These are phyloP conservation scores for Callorhinus ursinus DNA, from an alignment of 2,113 vertebrate genomes.

Conservation along the genomic window DNA sequence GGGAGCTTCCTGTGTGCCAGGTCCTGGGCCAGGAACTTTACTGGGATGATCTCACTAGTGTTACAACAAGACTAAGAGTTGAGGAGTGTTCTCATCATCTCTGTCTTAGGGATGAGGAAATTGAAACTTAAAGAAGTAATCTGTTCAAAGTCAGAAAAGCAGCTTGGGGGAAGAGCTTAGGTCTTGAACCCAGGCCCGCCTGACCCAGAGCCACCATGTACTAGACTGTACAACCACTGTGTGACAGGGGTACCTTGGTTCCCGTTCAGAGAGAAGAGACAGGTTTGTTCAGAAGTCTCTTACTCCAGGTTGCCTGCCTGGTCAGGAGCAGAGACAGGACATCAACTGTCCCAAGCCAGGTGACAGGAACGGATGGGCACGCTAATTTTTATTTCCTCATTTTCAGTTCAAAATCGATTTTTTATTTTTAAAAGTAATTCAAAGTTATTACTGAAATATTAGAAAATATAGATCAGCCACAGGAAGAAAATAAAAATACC, in stretches of 20 bases:
- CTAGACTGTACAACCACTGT: background rate
- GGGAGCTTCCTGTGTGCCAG: background rate
- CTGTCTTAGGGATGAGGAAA: background rate
- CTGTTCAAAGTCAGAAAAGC: background rate
- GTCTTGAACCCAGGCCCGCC: background rate
- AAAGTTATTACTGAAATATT: slow-evolving; percentile 27
- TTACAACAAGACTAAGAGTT: background rate
- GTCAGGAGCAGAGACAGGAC: background rate
- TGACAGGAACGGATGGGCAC: background rate
- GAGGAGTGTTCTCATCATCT: background rate
- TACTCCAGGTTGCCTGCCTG: background rate
- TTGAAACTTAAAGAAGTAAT: slow-evolving; percentile 29
- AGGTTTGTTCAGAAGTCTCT: background rate
- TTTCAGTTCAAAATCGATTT: background rate
- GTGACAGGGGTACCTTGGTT: background rate
- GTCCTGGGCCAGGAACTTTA: background rate
- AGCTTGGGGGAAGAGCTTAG: background rate
- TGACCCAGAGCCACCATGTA: background rate
- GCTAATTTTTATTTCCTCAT: background rate
- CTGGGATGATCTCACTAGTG: background rate
- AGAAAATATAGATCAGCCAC: background rate
- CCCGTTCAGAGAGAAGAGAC: background rate
- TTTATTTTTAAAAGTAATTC: slow-evolving; percentile 11
- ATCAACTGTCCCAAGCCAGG: background rate
- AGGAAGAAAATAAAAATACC: slow-evolving; percentile 5